Evolutionary conservation across 1,140 invertebrate genomes (phyloP), one percentile per base, ranked within the genome.

Genomic region (Drosophila nigrodunni): DNA sequence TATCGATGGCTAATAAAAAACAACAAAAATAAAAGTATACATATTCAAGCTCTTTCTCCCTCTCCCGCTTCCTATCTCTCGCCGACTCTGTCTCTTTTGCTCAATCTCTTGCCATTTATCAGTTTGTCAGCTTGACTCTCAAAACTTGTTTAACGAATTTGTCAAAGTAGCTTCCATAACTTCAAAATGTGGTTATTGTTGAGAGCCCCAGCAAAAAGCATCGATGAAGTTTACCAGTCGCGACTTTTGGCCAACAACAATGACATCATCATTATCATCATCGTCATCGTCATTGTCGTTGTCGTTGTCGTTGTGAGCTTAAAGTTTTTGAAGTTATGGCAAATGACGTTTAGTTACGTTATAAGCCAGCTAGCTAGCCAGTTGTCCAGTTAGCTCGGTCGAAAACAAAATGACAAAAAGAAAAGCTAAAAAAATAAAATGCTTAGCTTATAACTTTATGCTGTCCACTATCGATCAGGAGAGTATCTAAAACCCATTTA

Each of bases 71-170:
- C 21, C 35, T 18, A 50, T 64, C 34, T 50, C 54, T 35, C 7
- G n/a, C 52, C 60, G 18, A 46, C 54, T 35, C 37, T 18, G 52
- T 64, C 34, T 50, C 54, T 35, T 7, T 18, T 43, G 59, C 34
- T 50, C 54, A 7, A 60, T 37, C 25, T 21, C 62, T 65, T 25
- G 43, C 55, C 21, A n/a, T 43, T 47, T 59, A 13, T 8, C 47
- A 43, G 72, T 52, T 52, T 57, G 18, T 15, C 47, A 61, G 43
- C 44, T 71, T 46, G 15, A n/a, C 39, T 18, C 64, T 77, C 60
- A 39, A 83, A 87, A 88, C 83, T 88, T 88, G 83, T 87, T 87
- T 87, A 83, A 79, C 68, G 73, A 88, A 88, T 89, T 87, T 87
- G 83, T 87, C 85, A 88, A 83, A 88, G 80, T 83, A 55, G 83